These are phyloP conservation scores for Hipparchia sbordonii DNA, from an alignment of 2,888 invertebrate genomes.

Conservation along the genomic window DNA sequence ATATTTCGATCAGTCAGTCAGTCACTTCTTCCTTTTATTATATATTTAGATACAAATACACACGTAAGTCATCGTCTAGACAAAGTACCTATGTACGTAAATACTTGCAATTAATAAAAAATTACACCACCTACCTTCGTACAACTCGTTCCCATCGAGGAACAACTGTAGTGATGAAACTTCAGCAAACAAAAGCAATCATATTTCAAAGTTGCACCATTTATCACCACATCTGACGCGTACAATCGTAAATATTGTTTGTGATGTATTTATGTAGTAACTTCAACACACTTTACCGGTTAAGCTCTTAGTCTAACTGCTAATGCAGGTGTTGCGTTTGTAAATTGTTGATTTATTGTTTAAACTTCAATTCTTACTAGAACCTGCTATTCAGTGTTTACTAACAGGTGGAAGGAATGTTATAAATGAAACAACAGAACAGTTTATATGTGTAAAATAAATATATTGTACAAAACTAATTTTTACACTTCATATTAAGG, in stretches of 20 bases:
- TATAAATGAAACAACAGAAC: constrained; percentile 13
- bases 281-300: constrained; percentile 38
- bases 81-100: too few relatives aligned
- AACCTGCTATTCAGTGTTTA: constrained; percentile 27
- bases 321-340: constrained; percentile 35
- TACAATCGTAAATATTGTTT: constrained; percentile 52
- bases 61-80: too few relatives aligned
- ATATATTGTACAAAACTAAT: background rate
- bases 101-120: too few relatives aligned
- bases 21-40: too few relatives aligned
- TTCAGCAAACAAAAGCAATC: constrained; percentile 39
- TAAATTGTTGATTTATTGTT: constrained; percentile 32
- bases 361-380: background rate
- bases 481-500: background rate
- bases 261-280: constrained; percentile 59
- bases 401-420: constrained; percentile 22
- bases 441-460: background rate
- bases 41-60: too few relatives aligned
- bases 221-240: constrained; percentile 50
- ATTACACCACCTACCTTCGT: too few relatives aligned
- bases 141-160: background rate
- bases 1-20: too few relatives aligned
- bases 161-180: constrained; percentile 32
- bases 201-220: constrained; percentile 49
- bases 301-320: constrained; percentile 32